Evolutionary conservation across 2,888 invertebrate species (phyloP), one percentile per base, ranked within the genome.

Genomic region (Eumacrocentrus americanus): DNA sequence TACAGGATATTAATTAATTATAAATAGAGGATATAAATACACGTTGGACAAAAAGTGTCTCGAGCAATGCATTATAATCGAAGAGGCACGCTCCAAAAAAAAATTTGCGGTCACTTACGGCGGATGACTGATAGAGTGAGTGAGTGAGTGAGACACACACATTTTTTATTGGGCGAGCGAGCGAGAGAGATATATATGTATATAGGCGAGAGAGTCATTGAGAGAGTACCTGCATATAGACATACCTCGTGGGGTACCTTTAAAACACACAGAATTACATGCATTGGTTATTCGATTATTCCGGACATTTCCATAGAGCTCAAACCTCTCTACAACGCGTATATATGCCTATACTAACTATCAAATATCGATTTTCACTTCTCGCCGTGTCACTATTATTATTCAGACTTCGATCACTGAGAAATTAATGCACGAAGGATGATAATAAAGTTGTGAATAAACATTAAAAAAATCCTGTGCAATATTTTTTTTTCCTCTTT

Each of bases 161-260:
- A 35, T 61, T 48, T 64, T 62, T 55, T 60, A 58, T 57, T 58
- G 38, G 46, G 38, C 37, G 50, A 59, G 50, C 35, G 46, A 59
- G 46, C 38, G 44, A 44, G 42, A 60, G 37, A 60, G 44, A 53
- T 18, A 59, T n/a, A 47, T 42, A 53, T 22, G 40, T 25, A 42
- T 25, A 29, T 44, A 54, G 48, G 46, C 46, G 51, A 51, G 42
- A 57, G 38, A 58, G 47, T 61, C 59, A 53, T 44, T 42, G 34
- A 47, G 42, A 46, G 67, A 66, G 65, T 76, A 73, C 77, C 75
- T 76, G 78, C 75, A 73, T 70, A 74, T 76, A 66, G 74, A 79
- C 78, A 78, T 80, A 80, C 80, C 80, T 80, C 77, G 78, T 78
- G 80, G 80, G 73, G 76, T 77, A 79, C 80, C 80, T 80, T 80